Evolutionary conservation across 2,797 vertebrate species (phyloP), one percentile per base, ranked within the genome.

Genomic region (Urocyon cinereoargenteus): DNA sequence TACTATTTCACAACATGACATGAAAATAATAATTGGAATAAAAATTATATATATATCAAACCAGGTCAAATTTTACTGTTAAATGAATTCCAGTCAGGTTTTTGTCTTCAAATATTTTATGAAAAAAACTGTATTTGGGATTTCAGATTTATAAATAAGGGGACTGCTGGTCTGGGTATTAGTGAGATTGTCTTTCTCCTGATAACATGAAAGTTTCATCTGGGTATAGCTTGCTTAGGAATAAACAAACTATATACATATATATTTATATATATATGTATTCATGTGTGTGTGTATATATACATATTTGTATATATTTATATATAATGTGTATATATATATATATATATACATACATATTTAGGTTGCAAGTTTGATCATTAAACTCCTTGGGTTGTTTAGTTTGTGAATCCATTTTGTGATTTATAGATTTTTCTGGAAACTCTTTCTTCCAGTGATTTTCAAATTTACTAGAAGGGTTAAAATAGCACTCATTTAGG

Each of bases 21-120:
- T 19, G 28, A 68, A 73, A 95, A 81, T 26, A 84, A 45, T 66
- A 66, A 86, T 34, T 36, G 26, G 34, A 79, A 64, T 70, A 68
- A 51, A 40, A 55, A 66, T 24, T 51, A 40, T 8, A 51, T 21
- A 72, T 26, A 34, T 21, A 4, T 22, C n/a, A 49, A 28, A 82
- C 78, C 36, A 61, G 49, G 36, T 89, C 66, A 93, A 36, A 77
- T 96, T 93, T 95, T 94, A 26, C 83, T 84, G 18, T 26, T 81
- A 81, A 72, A 8, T 84, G 57, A 91, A 31, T 86, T 93, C 62
- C 34, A 11, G 72, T 92, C 21, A 79, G 73, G 36, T 85, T 96
- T 96, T 96, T 86, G 14, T 53, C 59, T 95, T 79, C 28, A 96
- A 86, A 73, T 81, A 19, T 73, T 91, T 90, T 87, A 55, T 79